Evolutionary conservation across 2,797 vertebrate genomes (phyloP), one percentile per base, ranked within the genome.

Genomic region (Emydoidea blandingii): DNA sequence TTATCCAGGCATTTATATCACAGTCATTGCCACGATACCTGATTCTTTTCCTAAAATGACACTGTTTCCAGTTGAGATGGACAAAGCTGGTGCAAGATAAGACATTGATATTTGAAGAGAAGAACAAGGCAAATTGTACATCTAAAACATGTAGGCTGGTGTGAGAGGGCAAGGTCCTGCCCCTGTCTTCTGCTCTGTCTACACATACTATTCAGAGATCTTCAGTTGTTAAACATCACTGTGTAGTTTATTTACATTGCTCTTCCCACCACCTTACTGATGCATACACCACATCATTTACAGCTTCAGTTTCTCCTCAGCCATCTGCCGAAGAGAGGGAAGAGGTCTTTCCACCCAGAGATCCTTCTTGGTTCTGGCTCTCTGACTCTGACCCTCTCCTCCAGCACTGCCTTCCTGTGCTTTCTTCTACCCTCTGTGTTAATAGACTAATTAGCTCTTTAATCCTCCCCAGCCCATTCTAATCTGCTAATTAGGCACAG

Each of bases 31-130:
- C 85, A 86, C 76, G 44, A 54, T 83, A 53, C 47, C 79, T 84
- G 65, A 34, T 50, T 80, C 84, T 80, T 57, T 92, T 96, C 44
- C 89, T 44, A 54, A 76, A 52, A 12, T 0, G 1, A 59, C 15
- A 6, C n/a, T 44, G 7, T 80, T 95, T 86, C 86, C 90, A 94
- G 91, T 85, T 31, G 78, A 88, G 76, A 92, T 23, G 78, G 23
- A 19, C n/a, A 83, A 94, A 76, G 1, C 57, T 91, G 82, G 65
- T 86, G 50, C 16, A 44, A 91, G 9, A 59, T n/a, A 85, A 85
- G n/a, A 84, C 57, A 90, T 88, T 84, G 4, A 23, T 86, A 65
- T 49, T 31, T 59, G 47, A 93, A 86, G 93, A 59, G 54, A 44
- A 87, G 23, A 82, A 16, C 3, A 79, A 41, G 49, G 25, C 34